phyloP scores from a whole-genome alignment of 2,888 invertebrate species.

The Sesia bembeciformis region DNA sequence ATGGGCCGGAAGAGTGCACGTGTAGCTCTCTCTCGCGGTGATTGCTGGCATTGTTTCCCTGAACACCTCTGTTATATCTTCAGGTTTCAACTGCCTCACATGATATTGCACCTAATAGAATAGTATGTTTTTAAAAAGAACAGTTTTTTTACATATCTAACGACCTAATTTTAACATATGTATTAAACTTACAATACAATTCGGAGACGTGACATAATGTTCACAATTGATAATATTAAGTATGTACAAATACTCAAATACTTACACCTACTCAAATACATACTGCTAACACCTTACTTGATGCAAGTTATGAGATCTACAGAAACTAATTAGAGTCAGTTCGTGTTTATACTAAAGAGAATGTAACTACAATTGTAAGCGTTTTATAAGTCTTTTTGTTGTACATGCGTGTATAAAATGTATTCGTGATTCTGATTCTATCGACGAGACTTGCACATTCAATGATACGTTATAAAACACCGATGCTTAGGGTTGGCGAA shows the following conservation, averaged over 20 bases:
- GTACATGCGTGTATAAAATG: constrained; percentile 16
- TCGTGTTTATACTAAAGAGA: too few relatives aligned
- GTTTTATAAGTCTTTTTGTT: constrained; percentile 20
- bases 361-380: constrained; percentile 8
- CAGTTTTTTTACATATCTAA: too few relatives aligned
- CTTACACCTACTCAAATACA: too few relatives aligned
- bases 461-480: constrained; percentile 31
- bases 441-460: constrained; percentile 33
- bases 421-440: constrained; percentile 51
- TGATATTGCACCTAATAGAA: background rate
- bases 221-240: too few relatives aligned
- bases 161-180: too few relatives aligned
- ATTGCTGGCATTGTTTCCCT: constrained; percentile 50
- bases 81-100: constrained; percentile 22
- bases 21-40: constrained; percentile 48
- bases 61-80: constrained; percentile 16
- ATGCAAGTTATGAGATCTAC: too few relatives aligned
- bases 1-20: constrained; percentile 64
- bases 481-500: constrained; percentile 18
- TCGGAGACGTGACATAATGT: too few relatives aligned
- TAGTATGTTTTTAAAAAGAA: too few relatives aligned
- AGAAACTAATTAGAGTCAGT: too few relatives aligned
- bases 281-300: too few relatives aligned
- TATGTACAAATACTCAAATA: too few relatives aligned
- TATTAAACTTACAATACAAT: too few relatives aligned